A percentile compares a stretch with the other conserved stretches of the same genome.
Evolutionary conservation across 1,140 invertebrate genomes (phyloP).

Genomic region (Ganaspis sp.): DNA sequence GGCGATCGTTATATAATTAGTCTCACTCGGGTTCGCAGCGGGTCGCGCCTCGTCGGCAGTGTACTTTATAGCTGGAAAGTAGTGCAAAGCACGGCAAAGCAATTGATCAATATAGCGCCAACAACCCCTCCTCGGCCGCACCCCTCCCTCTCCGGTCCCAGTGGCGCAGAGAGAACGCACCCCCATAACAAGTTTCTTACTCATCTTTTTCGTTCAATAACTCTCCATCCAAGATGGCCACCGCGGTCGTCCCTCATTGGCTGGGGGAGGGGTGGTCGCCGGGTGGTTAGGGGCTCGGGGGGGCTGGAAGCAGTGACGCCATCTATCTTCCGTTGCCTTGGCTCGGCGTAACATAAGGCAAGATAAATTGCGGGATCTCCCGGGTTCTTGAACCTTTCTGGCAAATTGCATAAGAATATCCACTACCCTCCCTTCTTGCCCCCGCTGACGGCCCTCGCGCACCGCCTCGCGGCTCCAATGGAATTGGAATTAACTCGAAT

Average conservation of each 20-base stretch:
- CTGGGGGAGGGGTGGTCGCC: slow-evolving; percentile 75
- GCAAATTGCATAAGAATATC: slow-evolving; percentile 79
- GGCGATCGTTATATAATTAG: slow-evolving; percentile 72
- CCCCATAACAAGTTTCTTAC: slow-evolving; percentile 77
- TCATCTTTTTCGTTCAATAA: slow-evolving; percentile 78
- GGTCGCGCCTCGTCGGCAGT: slow-evolving; percentile 63
- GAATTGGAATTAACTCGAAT: slow-evolving; percentile 78
- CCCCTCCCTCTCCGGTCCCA: slow-evolving; percentile 54
- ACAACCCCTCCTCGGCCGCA: slow-evolving; percentile 60
- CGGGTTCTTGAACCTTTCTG: slow-evolving; percentile 78
- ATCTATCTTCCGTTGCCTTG: slow-evolving; percentile 78
- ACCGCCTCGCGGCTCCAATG: slow-evolving; percentile 74
- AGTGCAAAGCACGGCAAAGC: slow-evolving; percentile 74
- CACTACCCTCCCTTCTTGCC: slow-evolving; percentile 62
- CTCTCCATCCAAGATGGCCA: slow-evolving; percentile 77
- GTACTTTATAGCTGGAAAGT: slow-evolving; percentile 72
- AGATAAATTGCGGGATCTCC: slow-evolving; percentile 78
- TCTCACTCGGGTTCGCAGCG: slow-evolving; percentile 64
- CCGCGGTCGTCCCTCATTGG: slow-evolving; percentile 77
- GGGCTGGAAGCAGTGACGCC: slow-evolving; percentile 75
- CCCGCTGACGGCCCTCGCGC: slow-evolving; percentile 48
- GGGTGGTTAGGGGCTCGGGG: slow-evolving; percentile 60
- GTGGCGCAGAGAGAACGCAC: slow-evolving; percentile 71
- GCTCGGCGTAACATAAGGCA: slow-evolving; percentile 78
- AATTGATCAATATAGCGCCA: slow-evolving; percentile 77